phyloP scores from a whole-genome alignment of 2,113 vertebrate genomes.

The Mormoops blainvillei region DNA sequence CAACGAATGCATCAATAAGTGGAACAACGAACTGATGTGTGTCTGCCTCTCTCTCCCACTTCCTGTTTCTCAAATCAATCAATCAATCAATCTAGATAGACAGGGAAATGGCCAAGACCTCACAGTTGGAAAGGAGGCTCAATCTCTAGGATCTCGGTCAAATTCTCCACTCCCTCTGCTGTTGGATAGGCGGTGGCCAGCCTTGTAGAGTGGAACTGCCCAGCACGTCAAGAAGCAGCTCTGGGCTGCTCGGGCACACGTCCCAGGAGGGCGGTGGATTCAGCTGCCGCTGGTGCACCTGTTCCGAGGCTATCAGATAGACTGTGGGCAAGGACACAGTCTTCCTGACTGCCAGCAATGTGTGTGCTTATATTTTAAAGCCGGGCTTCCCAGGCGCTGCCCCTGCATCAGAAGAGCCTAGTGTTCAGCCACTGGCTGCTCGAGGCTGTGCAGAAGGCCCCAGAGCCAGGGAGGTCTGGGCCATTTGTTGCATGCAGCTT shows the following conservation, averaged over 20 bases:
- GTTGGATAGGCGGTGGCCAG: not conserved
- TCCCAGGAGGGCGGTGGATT: not conserved
- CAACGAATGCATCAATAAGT: no score
- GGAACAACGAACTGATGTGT: no score
- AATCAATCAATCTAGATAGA: no score
- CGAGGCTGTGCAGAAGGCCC: not conserved
- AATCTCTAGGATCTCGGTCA: not conserved
- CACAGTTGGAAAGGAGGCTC: not conserved
- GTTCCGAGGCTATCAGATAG: not conserved
- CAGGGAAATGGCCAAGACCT: not conserved
- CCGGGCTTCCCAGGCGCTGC: not conserved
- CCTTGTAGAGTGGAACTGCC: not conserved
- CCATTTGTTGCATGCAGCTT: not conserved
- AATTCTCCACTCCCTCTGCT: not conserved
- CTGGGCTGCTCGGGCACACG: not conserved
- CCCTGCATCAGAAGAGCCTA: not conserved
- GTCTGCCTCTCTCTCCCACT: no score
- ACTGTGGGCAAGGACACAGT: not conserved
- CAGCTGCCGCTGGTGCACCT: not conserved
- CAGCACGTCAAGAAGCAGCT: not conserved
- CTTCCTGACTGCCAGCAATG: not conserved
- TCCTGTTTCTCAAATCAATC: no score
- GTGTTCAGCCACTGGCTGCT: not conserved
- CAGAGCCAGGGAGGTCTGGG: no score
- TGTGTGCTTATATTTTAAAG: not conserved